Conservation (phyloP, 2,797 vertebrate species). For the Tokudaia tokunoshimensis region DNA sequence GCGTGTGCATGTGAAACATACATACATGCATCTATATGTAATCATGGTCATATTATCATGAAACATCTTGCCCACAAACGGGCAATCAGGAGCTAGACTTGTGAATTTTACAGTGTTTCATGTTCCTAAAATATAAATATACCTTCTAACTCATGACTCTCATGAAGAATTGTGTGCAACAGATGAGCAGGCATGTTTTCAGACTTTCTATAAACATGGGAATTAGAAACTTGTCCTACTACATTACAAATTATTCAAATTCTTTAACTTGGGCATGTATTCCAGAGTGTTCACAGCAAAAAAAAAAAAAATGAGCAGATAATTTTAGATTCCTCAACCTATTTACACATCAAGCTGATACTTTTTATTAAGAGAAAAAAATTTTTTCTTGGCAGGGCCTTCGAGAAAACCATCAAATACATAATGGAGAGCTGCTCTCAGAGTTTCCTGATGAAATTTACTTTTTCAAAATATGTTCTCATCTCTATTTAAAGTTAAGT, state of each 20-base stretch:
- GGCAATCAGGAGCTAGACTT: not conserved
- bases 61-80: not conserved
- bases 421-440: slow-evolving; percentile 50
- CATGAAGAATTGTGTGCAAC: not conserved
- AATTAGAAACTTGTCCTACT: not conserved
- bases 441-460: slow-evolving; percentile 67
- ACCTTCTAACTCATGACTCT: not conserved
- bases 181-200: not conserved
- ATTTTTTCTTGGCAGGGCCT: not conserved
- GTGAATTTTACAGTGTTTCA: not conserved
- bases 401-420: not conserved
- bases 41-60: slow-evolving; percentile 11
- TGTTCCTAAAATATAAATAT: not conserved
- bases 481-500: slow-evolving; percentile 76
- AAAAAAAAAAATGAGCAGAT: not conserved
- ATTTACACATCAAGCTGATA: not conserved
- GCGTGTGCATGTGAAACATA: too few species aligned
- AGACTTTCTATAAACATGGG: not conserved
- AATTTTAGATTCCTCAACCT: not conserved
- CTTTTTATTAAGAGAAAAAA: not conserved
- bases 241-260: not conserved
- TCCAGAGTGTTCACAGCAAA: not conserved
- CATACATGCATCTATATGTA: not conserved
- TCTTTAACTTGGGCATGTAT: not conserved
- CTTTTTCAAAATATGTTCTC: slow-evolving; percentile 72